These are phyloP conservation scores for Diachasma alloeum DNA, from an alignment of 1,140 invertebrate species.

Conservation along the genomic window DNA sequence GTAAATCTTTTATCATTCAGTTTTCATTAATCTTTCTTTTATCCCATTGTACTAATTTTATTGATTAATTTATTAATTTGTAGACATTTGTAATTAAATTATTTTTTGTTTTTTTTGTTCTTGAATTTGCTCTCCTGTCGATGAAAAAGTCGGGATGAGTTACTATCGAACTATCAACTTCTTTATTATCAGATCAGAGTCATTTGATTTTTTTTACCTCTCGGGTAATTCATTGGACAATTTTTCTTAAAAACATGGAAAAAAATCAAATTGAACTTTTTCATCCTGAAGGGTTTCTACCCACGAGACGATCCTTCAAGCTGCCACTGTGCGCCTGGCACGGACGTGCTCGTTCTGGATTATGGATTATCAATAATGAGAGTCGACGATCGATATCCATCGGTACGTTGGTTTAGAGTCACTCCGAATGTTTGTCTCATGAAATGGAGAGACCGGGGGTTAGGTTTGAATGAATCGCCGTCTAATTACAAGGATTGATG, in stretches of 20 bases:
- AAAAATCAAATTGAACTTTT: conserved; percentile 12
- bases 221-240: background rate
- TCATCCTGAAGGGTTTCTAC: conserved; percentile 13
- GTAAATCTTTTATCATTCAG: no score
- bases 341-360: conserved; percentile 54
- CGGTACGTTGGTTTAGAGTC: conserved; percentile 12
- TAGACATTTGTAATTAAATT: no score
- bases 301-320: conserved; percentile 48
- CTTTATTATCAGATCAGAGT: conserved; percentile 13
- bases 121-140: no score
- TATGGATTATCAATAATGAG: conserved; percentile 65
- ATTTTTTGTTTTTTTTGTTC: no score
- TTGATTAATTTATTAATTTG: no score
- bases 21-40: no score
- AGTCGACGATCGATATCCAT: conserved; percentile 44
- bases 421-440: background rate
- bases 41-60: no score
- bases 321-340: conserved; percentile 49
- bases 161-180: conserved; percentile 12
- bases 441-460: background rate
- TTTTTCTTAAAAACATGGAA: background rate
- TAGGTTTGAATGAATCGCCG: conserved; percentile 53
- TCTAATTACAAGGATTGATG: conserved; percentile 62
- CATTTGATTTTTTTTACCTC: background rate
- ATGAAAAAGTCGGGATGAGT: no score